Evolutionary conservation across 2,797 vertebrate genomes (phyloP), one percentile per base, ranked within the genome.

Genomic region (Pangasius mekongensis): DNA sequence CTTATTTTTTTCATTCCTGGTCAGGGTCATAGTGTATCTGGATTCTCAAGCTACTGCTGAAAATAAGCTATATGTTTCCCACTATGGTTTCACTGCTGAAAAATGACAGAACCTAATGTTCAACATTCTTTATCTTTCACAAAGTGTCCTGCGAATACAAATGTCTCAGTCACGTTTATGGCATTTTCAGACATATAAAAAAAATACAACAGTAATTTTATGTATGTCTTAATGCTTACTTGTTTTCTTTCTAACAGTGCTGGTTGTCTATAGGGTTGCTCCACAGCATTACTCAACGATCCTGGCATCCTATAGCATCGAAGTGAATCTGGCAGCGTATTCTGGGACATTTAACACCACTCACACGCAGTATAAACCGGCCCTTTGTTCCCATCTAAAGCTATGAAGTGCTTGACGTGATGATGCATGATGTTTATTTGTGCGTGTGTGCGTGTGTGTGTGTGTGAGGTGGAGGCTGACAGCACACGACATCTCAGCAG

Each of bases 361-460:
- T 43, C 62, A 83, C 90, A 84, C 86, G 14, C 56, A 71, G 10
- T 52, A 84, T 69, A 71, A 86, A 24, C 84, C 43, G 54, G 76
- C 83, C 87, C 89, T 92, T 93, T 92, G 91, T 93, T 93, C 78
- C 16, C 69, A 88, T 89, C 81, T 89, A 88, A 91, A 69, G 82
- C 89, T 91, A 86, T 86, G 89, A 93, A 91, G 92, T 66, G 90
- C 89, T 92, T 92, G 92, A 92, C 90, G 85, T 86, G 88, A 86
- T 92, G 91, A 94, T 85, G 66, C 88, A 85, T 90, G 52, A 85
- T 86, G 71, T 87, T 90, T 91, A 88, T 90, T 54, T 49, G 64
- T 67, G 43, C 7, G 54, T 84, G 87, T 49, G 54, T 67, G 43
- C 3, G 54, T 52, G 83, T 7, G 39, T 84, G 87, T 43, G 43